Conservation (phyloP, 2,113 vertebrate species). For the Cisticola juncidis region DNA sequence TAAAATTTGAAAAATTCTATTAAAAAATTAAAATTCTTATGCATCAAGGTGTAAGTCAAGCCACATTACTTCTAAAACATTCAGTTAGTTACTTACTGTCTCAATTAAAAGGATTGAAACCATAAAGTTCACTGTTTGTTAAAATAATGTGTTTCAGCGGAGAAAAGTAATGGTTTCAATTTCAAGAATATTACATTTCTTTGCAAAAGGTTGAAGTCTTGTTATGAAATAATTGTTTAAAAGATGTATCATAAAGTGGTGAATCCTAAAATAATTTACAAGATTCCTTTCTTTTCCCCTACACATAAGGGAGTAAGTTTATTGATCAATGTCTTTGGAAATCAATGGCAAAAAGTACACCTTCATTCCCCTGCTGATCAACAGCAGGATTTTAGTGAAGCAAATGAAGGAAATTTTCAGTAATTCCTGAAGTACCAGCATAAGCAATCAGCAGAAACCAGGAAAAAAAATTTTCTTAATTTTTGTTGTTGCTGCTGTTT, state of each 20-base stretch:
- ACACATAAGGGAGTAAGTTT: neutral
- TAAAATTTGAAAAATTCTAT: conserved; percentile 23
- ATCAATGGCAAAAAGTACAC: neutral
- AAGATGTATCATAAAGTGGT: neutral
- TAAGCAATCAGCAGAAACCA: neutral
- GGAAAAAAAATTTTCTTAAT: neutral
- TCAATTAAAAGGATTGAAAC: neutral
- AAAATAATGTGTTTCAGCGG: neutral
- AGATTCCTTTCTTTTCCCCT: neutral
- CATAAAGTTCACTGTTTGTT: neutral
- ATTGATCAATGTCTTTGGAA: neutral
- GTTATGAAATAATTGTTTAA: neutral
- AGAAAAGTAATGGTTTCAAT: neutral
- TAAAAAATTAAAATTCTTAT: conserved; percentile 11
- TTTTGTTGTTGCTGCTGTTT: neutral
- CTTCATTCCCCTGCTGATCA: neutral
- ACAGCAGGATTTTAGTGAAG: neutral
- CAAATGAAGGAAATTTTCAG: neutral
- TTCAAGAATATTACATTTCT: neutral
- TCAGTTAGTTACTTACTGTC: neutral
- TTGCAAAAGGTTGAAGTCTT: neutral
- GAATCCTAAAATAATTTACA: neutral
- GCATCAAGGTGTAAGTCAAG: neutral
- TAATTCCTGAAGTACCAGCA: neutral
- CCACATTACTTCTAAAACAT: neutral